These are phyloP conservation scores for Magallana gigas DNA, from an alignment of 1,140 invertebrate species.

Conservation along the genomic window DNA sequence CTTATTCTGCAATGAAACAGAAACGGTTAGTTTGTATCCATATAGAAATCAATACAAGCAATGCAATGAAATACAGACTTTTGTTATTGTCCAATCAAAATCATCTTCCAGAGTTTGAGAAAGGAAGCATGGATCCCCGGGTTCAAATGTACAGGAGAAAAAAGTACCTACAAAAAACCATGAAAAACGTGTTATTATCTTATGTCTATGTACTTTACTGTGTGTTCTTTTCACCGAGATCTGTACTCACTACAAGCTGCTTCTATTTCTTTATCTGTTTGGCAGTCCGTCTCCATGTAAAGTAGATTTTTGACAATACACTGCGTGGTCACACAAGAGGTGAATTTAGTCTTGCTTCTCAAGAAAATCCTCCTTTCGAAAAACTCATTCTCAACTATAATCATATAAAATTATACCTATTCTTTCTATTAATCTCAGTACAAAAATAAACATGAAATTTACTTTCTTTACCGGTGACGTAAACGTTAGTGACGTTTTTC, in stretches of 20 bases:
- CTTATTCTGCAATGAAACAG: background rate
- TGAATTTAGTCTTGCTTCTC: background rate
- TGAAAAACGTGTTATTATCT: background rate
- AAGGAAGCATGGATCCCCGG: background rate
- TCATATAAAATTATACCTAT: background rate
- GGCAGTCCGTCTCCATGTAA: background rate
- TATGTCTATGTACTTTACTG: background rate
- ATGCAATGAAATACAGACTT: background rate
- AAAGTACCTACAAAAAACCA: background rate
- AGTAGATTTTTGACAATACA: background rate
- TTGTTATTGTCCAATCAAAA: background rate
- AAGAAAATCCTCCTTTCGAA: background rate
- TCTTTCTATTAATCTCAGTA: background rate
- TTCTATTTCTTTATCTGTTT: background rate
- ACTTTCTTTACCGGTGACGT: background rate
- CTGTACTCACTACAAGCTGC: background rate
- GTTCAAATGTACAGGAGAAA: slow-evolving; percentile 16
- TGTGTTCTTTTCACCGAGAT: background rate
- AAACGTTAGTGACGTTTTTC: background rate
- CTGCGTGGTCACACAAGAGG: background rate
- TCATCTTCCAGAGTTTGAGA: background rate
- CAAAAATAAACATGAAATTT: background rate
- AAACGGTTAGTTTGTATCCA: background rate
- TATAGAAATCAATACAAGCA: background rate
- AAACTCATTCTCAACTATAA: background rate